These are phyloP conservation scores for Apamea epomidion DNA, from an alignment of 2,888 invertebrate species.

Conservation along the genomic window DNA sequence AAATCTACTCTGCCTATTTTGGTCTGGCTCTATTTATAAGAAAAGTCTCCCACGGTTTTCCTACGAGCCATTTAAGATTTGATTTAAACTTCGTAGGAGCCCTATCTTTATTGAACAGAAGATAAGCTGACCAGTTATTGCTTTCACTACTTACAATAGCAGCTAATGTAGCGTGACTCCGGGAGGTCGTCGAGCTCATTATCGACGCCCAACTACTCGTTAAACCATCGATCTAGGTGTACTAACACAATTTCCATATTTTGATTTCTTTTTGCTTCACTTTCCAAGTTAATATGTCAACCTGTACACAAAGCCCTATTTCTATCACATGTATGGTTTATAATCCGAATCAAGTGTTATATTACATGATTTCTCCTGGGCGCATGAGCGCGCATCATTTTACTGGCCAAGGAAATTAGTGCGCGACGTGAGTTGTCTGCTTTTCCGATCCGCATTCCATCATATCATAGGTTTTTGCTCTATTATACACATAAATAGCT, in stretches of 20 bases:
- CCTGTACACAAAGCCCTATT: constrained; percentile 8
- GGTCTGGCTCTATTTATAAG: not conserved
- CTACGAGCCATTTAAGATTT: not conserved
- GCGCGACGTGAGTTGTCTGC: constrained; percentile 84
- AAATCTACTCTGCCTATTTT: not conserved
- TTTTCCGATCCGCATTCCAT: constrained; percentile 89
- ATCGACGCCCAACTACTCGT: constrained; percentile 73
- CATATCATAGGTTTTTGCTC: constrained; percentile 77
- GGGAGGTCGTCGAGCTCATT: constrained; percentile 74
- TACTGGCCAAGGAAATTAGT: constrained; percentile 87
- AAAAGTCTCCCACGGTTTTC: not conserved
- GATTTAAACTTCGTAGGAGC: not conserved
- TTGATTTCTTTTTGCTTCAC: constrained; percentile 67
- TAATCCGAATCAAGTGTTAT: constrained; percentile 72
- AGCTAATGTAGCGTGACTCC: constrained; percentile 78
- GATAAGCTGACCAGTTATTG: constrained; percentile 51
- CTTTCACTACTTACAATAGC: constrained; percentile 76
- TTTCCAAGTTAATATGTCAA: constrained; percentile 24
- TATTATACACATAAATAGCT: constrained; percentile 75
- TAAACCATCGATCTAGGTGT: constrained; percentile 72
- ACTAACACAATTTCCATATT: constrained; percentile 61
- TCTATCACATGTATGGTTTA: constrained; percentile 41
- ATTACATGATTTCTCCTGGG: constrained; percentile 85
- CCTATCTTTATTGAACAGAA: constrained; percentile 34
- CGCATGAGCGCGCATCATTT: constrained; percentile 82